Percentiles rank a stretch among this genome's conserved stretches.
phyloP scores from a whole-genome alignment of 2,797 vertebrate species.

The Danio jaintianensis region DNA sequence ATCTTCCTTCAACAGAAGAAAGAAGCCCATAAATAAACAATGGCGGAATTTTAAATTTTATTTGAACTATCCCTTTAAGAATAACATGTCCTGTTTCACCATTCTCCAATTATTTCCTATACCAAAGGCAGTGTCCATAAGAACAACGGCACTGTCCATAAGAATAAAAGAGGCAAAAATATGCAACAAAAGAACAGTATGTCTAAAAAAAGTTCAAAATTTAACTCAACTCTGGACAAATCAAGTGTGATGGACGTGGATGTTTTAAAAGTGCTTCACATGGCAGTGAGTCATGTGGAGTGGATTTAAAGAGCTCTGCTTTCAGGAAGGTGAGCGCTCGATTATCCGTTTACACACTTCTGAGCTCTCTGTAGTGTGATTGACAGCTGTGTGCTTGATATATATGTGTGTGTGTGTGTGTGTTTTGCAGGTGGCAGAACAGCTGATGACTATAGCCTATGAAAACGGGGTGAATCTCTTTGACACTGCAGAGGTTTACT shows the following conservation, averaged over 20 bases:
- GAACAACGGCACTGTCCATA: not conserved
- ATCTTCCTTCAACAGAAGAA: too few relatives aligned
- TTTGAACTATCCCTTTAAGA: too few relatives aligned
- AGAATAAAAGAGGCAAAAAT: not conserved
- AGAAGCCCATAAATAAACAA: too few relatives aligned
- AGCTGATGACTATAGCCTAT: slow-evolving; percentile 94
- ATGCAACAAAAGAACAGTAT: not conserved
- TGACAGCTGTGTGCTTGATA: not conserved
- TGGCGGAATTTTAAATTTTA: too few relatives aligned
- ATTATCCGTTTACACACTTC: not conserved
- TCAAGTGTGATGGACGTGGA: not conserved
- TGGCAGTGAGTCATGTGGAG: slow-evolving; percentile 15
- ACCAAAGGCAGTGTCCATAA: not conserved
- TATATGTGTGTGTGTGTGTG: slow-evolving; percentile 29
- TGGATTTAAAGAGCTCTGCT: slow-evolving; percentile 3
- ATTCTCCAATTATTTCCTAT: not conserved
- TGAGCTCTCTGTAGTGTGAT: not conserved
- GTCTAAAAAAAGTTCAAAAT: not conserved
- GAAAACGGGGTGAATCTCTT: slow-evolving; percentile 94
- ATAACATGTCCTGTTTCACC: not conserved
- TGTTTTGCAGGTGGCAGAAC: slow-evolving; percentile 86
- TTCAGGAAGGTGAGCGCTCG: not conserved
- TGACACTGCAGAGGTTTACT: slow-evolving; percentile 92
- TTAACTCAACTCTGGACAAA: not conserved
- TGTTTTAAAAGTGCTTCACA: slow-evolving; percentile 21